These are phyloP conservation scores for Eufriesea mexicana DNA, from an alignment of 1,140 invertebrate species.

Conservation along the genomic window DNA sequence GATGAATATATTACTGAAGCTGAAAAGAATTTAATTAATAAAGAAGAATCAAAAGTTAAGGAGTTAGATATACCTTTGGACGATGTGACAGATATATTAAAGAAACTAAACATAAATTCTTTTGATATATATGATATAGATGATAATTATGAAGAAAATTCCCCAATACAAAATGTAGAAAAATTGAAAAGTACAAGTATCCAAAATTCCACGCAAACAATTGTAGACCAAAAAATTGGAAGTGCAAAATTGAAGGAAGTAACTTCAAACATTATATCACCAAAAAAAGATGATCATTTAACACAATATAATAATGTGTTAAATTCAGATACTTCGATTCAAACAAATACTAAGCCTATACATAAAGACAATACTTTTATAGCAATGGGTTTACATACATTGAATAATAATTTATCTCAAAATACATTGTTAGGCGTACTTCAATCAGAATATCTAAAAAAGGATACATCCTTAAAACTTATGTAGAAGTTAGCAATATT, in stretches of 20 bases:
- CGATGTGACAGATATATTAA: conserved; percentile 41
- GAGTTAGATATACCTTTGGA: conserved; percentile 14
- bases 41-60: not conserved
- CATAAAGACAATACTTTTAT: conserved; percentile 46
- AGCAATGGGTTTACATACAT: conserved; percentile 41
- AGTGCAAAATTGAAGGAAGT: not conserved
- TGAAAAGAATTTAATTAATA: not conserved
- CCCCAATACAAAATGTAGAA: not conserved
- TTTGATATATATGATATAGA: conserved; percentile 31
- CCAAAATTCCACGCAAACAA: not conserved
- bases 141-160: not conserved
- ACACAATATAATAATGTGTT: not conserved
- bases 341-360: not conserved
- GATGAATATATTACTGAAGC: conserved; percentile 18
- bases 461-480: conserved; percentile 53
- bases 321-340: conserved; percentile 12
- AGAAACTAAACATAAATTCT: conserved; percentile 48
- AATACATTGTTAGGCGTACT: conserved; percentile 48
- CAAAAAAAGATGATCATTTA: not conserved
- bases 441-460: conserved; percentile 63
- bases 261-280: not conserved
- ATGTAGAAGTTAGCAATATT: conserved; percentile 32
- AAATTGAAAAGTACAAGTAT: not conserved
- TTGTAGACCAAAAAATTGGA: not conserved
- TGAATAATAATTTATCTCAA: conserved; percentile 33